A percentile compares a stretch with the other conserved stretches of the same genome.
Conservation (phyloP, 2,888 invertebrate genomes). For the Epinotia ramella region DNA sequence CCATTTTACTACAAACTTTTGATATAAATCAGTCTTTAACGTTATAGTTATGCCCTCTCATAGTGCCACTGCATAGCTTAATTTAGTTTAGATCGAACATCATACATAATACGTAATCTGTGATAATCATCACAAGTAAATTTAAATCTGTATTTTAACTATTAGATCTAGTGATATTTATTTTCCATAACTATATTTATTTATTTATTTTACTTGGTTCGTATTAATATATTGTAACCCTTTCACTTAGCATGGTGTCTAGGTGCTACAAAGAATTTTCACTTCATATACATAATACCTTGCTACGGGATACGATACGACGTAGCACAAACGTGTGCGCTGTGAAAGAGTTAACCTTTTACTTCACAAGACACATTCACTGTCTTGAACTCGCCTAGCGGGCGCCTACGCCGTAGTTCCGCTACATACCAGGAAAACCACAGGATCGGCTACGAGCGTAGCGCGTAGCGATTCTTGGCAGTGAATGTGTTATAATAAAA, state of each 20-base stretch:
- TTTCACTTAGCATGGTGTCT: neutral
- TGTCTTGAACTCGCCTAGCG: too few relatives aligned
- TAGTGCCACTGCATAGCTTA: neutral
- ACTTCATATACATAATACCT: neutral
- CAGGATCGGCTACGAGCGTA: too few relatives aligned
- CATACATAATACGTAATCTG: neutral
- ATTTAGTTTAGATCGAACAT: neutral
- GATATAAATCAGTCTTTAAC: neutral
- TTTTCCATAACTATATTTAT: too few relatives aligned
- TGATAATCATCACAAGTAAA: neutral
- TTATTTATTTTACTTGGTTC: neutral
- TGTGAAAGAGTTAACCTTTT: neutral
- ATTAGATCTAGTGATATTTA: too few relatives aligned
- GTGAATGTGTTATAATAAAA: too few relatives aligned
- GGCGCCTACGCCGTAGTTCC: too few relatives aligned
- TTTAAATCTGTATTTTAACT: slow-evolving; percentile 1
- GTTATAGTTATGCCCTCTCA: neutral
- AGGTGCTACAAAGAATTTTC: neutral
- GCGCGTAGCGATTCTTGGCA: too few relatives aligned
- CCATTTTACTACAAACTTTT: neutral
- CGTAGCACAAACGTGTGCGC: too few relatives aligned
- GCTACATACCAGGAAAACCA: too few relatives aligned
- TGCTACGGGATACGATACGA: too few relatives aligned
- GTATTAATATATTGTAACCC: neutral
- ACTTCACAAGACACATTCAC: too few relatives aligned